Conservation (phyloP, 2,797 vertebrate species). For the Eulemur albifrons region DNA sequence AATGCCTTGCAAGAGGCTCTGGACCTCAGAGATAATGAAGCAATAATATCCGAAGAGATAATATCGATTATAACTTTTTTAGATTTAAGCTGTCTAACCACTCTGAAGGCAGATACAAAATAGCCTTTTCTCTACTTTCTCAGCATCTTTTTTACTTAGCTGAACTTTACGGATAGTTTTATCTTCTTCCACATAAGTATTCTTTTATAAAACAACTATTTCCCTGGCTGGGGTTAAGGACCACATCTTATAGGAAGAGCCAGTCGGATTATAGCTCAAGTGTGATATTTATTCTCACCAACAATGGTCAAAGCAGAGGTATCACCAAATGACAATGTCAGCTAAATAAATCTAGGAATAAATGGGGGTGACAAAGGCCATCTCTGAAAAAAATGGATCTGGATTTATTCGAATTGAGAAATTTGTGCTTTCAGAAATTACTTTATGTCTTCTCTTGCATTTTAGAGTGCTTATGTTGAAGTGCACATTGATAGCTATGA, state of each 20-base stretch:
- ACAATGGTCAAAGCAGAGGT: background rate
- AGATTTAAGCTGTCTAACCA: background rate
- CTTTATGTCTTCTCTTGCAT: background rate
- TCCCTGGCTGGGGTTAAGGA: background rate
- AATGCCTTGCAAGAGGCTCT: background rate
- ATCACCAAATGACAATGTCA: background rate
- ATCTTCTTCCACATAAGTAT: background rate
- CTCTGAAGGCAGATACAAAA: background rate
- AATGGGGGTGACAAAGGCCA: background rate
- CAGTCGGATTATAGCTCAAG: background rate
- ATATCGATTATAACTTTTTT: background rate
- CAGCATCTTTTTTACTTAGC: background rate
- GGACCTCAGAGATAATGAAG: background rate
- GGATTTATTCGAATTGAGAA: constrained; percentile 27
- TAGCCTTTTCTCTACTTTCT: background rate
- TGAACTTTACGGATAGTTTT: background rate
- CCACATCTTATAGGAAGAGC: background rate
- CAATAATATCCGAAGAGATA: background rate
- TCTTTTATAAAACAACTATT: constrained; percentile 2
- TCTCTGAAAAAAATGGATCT: background rate
- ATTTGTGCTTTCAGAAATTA: background rate
- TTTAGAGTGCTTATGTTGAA: constrained; percentile 3
- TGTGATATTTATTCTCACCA: background rate
- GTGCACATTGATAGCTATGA: background rate
- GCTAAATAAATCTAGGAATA: background rate